phyloP scores from a whole-genome alignment of 2,113 vertebrate species.

The Burhinus bistriatus region DNA sequence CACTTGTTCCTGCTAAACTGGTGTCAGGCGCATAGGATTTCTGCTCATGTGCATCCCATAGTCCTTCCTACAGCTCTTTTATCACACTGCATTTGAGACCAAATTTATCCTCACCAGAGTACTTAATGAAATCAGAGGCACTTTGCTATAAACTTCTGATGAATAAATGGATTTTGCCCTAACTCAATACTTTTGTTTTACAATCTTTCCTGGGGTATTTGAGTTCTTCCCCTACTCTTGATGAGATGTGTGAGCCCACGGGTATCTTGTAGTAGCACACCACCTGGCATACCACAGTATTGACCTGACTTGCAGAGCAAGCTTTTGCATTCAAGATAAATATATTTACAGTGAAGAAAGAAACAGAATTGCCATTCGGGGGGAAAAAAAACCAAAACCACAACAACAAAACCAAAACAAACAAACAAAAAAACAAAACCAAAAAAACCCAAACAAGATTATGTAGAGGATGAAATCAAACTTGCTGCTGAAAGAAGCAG shows the following conservation, averaged over 20 bases:
- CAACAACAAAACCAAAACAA: too few species aligned
- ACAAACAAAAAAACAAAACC: too few species aligned
- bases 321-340: not conserved
- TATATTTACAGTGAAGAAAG: not conserved
- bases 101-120: not conserved
- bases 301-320: not conserved
- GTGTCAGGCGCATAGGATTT: not conserved
- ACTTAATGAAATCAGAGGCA: not conserved
- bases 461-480: not conserved
- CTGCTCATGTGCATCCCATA: not conserved
- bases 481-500: not conserved
- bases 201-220: not conserved
- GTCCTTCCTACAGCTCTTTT: not conserved
- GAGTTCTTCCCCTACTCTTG: not conserved
- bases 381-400: not conserved
- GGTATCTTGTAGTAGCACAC: accelerated
- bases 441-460: too few species aligned
- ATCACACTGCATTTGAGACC: not conserved
- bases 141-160: not conserved
- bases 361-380: not conserved
- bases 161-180: not conserved
- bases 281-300: not conserved
- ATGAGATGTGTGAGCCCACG: not conserved
- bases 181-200: not conserved
- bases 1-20: not conserved